Base-by-base conservation (phyloP, 2,888 invertebrate species). In the Chamaedrilus cognettii region DNA sequence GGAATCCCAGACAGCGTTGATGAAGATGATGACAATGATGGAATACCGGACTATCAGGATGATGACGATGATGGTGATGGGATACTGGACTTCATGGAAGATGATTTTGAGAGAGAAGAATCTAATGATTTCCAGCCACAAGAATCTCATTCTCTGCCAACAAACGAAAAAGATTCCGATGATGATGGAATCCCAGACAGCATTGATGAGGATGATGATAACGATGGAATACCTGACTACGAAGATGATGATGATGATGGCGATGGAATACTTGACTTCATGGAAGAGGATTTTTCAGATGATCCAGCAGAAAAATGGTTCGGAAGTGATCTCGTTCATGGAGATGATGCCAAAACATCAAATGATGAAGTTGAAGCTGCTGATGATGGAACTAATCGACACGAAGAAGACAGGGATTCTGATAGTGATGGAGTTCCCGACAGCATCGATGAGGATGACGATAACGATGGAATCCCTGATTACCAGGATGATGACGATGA, bases 391-490 rank as follows among this genome's bases (percentile, higher is more conserved):
- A 55, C 52, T 32, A n/a, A 32, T 15, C 32, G 52, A 32, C 19
- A 67, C 23, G 65, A 64, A 33, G 68, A 65, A 33, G 59, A 67
- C 34, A 64, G 64, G 30, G 72, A 66, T 26, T 49, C 50, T 26
- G 67, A 64, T 32, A 52, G 76, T 26, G 78, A 80, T 65, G 79
- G 79, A 0, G 76, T 80, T 51, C 78, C 76, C 23, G 75, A 76
- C 42, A 69, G 65, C 35, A n/a, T 68, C 28, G 73, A 77, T 59
- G 64, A 75, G 23, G 34, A 76, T 65, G 67, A 72, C n/a, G 78
- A 78, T 58, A 34, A 33, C 30, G 64, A 59, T 51, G 65, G 50
- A 4, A 28, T 42, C 19, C 50, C 59, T 26, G 65, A 60, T 23
- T 32, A 60, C 19, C 28, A 0, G 74, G 79, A 57, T 72, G 74